phyloP scores from a whole-genome alignment of 2,888 invertebrate genomes.

The Plusia festucae region DNA sequence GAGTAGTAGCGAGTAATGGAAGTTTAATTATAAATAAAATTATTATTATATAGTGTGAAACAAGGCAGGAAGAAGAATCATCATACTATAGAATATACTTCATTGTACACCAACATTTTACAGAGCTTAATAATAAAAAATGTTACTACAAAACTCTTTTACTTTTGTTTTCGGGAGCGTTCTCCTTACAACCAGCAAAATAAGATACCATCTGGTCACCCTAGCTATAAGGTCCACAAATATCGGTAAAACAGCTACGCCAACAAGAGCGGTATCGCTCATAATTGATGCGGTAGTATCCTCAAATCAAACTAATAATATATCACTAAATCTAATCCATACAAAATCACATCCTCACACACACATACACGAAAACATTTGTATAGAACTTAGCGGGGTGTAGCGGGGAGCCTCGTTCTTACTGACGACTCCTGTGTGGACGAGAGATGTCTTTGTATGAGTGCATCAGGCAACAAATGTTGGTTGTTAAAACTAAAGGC shows the following conservation, averaged over 20 bases:
- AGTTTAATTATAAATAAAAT: too few relatives aligned
- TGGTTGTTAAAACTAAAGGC: not conserved
- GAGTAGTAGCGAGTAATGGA: too few relatives aligned
- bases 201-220: too few relatives aligned
- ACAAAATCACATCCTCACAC: constrained; percentile 13
- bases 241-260: constrained; percentile 37
- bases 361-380: constrained; percentile 1
- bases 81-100: too few relatives aligned
- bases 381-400: constrained; percentile 16
- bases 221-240: too few relatives aligned
- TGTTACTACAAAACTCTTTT: too few relatives aligned
- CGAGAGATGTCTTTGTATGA: constrained; percentile 27
- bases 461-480: constrained; percentile 17
- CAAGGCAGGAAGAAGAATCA: too few relatives aligned
- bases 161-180: too few relatives aligned
- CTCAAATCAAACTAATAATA: constrained; percentile 21
- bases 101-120: too few relatives aligned
- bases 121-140: too few relatives aligned
- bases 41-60: too few relatives aligned
- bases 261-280: constrained; percentile 35
- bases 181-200: too few relatives aligned
- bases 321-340: constrained; percentile 11
- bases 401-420: not conserved
- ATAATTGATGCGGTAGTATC: constrained; percentile 46
- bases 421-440: constrained; percentile 24